A percentile compares a stretch with the other conserved stretches of the same genome.
phyloP scores from a whole-genome alignment of 2,113 vertebrate species.

The Oncorhynchus gorbuscha region DNA sequence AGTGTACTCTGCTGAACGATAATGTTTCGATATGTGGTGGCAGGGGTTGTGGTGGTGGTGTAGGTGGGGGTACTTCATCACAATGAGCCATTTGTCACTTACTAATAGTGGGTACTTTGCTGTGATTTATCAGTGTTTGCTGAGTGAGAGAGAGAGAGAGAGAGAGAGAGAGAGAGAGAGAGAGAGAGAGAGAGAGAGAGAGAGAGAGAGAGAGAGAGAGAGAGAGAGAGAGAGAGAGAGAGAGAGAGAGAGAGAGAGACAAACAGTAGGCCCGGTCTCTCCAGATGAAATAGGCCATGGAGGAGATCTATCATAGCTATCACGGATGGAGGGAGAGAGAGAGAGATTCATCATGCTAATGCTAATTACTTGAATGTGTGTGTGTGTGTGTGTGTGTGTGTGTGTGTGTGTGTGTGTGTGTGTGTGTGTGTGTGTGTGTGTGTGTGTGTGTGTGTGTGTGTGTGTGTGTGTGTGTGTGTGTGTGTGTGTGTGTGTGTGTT shows the following conservation, averaged over 20 bases:
- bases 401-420: too few species aligned
- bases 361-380: constrained; percentile 19
- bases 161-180: constrained; percentile 49
- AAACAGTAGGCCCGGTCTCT: constrained; percentile 63
- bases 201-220: constrained; percentile 52
- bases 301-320: constrained; percentile 63
- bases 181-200: constrained; percentile 51
- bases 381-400: too few species aligned
- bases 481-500: too few species aligned
- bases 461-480: too few species aligned
- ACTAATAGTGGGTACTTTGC: constrained; percentile 73
- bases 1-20: neutral
- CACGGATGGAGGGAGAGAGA: constrained; percentile 21
- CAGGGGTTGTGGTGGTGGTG: too few species aligned
- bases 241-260: constrained; percentile 53
- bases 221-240: too few species aligned
- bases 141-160: constrained; percentile 52
- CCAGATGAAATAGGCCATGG: constrained; percentile 67
- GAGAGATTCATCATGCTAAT: constrained; percentile 60
- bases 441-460: too few species aligned
- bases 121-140: constrained; percentile 77
- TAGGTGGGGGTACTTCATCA: constrained; percentile 64
- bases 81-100: constrained; percentile 72
- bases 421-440: too few species aligned
- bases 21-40: neutral